Evolutionary conservation across 1,140 invertebrate species (phyloP), one percentile per base, ranked within the genome.

Genomic region (Pachyrhynchus sulphureomaculatus): DNA sequence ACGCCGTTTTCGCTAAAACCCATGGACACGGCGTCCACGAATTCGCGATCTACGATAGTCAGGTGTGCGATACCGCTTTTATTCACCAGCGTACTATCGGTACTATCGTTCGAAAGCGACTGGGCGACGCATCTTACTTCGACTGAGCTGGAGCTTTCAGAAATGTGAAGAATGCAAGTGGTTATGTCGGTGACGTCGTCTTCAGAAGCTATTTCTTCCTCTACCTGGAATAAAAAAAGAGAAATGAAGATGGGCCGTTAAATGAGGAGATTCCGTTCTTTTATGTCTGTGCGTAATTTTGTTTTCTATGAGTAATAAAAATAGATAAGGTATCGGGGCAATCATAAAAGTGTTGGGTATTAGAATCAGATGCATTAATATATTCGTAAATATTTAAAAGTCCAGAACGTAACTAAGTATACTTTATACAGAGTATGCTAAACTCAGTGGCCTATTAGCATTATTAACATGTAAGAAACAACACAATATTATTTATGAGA

Each of bases 111-210:
- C 75, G 64, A 79, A 80, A 24, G 73, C 72, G 39, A 67, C 77
- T 61, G 36, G 12, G 74, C 78, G 26, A 66, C 74, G 65, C 80
- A 82, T 18, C 75, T 72, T 20, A 82, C 72, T 13, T 73, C 68
- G 1, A 83, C 84, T n/a, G 76, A 64, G 84, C 84, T 10, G 74
- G 70, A 29, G 78, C 72, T 10, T 72, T 75, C 73, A 12, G 69
- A 65, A 67, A 86, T 80, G 74, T 80, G 78, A 23, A 89, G 76
- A 44, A 81, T 79, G 56, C 75, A 15, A 15, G 33, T 53, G 17
- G 79, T 26, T 29, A 45, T 77, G 20, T 79, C 78, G 61, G 80
- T 77, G 21, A 77, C 78, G 44, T 79, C 37, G 4, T 18, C 33
- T 21, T 20, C 21, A 8, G 15, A 5, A 12, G 13, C 12, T 15